phyloP scores from a whole-genome alignment of 2,888 invertebrate genomes.

The Fissipunctia ypsillon region DNA sequence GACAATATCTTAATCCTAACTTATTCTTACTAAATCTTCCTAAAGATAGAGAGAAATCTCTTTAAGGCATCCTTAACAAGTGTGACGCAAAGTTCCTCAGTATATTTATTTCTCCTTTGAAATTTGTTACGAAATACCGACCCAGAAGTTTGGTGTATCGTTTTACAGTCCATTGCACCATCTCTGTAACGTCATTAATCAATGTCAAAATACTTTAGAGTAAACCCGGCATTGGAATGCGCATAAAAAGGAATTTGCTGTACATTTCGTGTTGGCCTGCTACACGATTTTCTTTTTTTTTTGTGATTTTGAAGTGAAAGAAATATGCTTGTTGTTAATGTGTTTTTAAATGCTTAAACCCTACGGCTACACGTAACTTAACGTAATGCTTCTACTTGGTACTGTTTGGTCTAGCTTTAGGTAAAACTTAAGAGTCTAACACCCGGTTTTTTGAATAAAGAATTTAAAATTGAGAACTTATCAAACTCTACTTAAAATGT shows the following conservation, averaged over 20 bases:
- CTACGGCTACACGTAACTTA: too few species aligned
- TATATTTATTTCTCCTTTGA: constrained; percentile 25
- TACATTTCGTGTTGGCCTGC: constrained; percentile 42
- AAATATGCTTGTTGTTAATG: constrained; percentile 45
- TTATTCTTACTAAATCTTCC: not conserved
- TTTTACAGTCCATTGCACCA: constrained; percentile 61
- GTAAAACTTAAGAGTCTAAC: too few species aligned
- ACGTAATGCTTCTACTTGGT: too few species aligned
- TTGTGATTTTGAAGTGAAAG: constrained; percentile 34
- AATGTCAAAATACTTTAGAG: constrained; percentile 59
- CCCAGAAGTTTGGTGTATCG: constrained; percentile 58
- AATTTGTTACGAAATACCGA: constrained; percentile 45
- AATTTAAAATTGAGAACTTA: too few species aligned
- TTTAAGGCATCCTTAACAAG: constrained; percentile 14
- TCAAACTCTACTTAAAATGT: too few species aligned
- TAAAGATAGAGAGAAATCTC: not conserved
- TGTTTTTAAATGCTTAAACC: constrained; percentile 52
- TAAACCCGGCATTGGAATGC: constrained; percentile 59
- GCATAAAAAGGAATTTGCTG: constrained; percentile 56
- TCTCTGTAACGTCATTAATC: constrained; percentile 58
- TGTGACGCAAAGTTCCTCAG: constrained; percentile 27
- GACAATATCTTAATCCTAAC: not conserved
- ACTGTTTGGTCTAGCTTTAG: too few species aligned
- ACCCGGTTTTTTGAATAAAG: too few species aligned
- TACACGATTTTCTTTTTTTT: constrained; percentile 28